Conservation (phyloP, 2,797 vertebrate species). For the Cyprinodon diabolis region DNA sequence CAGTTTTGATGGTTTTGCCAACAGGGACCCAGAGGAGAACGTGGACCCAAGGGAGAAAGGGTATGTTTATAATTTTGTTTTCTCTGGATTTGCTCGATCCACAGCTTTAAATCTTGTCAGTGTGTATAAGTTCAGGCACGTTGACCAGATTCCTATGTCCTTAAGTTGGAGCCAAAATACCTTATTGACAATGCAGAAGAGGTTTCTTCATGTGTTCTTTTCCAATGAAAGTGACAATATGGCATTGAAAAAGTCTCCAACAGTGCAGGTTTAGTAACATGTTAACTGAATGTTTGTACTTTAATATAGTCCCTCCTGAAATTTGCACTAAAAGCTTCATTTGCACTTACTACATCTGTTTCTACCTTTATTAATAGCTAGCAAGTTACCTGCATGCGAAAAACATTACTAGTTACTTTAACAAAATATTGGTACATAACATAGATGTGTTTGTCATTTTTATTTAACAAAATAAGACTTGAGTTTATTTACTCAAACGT, state of each 20-base stretch:
- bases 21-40: conserved; percentile 87
- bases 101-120: conserved; percentile 3
- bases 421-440: not conserved
- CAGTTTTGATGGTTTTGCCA: conserved; percentile 14
- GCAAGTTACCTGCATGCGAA: not conserved
- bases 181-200: not conserved
- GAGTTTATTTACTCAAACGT: not conserved
- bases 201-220: not conserved
- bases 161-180: not conserved
- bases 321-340: not conserved
- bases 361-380: not conserved
- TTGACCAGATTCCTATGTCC: not conserved
- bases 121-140: conserved; percentile 8
- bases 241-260: no score
- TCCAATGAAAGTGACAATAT: not conserved
- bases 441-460: not conserved
- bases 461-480: not conserved
- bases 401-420: not conserved
- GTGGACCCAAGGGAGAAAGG: conserved; percentile 89
- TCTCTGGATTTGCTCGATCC: not conserved
- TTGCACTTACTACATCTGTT: not conserved
- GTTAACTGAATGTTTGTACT: not conserved
- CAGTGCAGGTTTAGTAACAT: not conserved
- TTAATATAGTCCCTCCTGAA: not conserved
- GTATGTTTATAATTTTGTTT: conserved; percentile 74